phyloP scores from a whole-genome alignment of 2,797 vertebrate species.

The Coregonus sp. region DNA sequence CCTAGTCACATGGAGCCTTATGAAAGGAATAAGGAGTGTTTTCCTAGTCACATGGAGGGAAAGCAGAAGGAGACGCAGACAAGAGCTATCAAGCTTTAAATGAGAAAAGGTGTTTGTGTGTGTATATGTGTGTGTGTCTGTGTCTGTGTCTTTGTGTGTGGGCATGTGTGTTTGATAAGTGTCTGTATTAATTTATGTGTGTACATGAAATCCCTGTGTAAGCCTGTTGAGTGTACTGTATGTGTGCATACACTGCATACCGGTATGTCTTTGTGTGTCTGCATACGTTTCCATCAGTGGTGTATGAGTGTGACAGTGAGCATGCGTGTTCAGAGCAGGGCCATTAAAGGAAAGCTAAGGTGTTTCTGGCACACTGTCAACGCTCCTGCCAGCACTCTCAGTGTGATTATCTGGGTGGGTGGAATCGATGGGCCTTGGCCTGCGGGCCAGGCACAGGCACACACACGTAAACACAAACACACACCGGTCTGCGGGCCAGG shows the following conservation, averaged over 20 bases:
- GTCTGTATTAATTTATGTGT: not conserved
- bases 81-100: constrained; percentile 36
- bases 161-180: too few relatives aligned
- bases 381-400: constrained; percentile 60
- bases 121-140: constrained; percentile 18
- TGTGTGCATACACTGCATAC: not conserved
- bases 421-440: constrained; percentile 68
- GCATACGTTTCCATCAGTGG: constrained; percentile 27
- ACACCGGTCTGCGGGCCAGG: too few relatives aligned
- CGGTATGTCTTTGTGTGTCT: constrained; percentile 39
- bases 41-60: constrained; percentile 37
- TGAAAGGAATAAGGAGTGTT: constrained; percentile 33
- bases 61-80: constrained; percentile 32
- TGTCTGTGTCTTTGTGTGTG: not conserved
- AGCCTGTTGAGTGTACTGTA: constrained; percentile 5
- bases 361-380: constrained; percentile 53
- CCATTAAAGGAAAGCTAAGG: constrained; percentile 67
- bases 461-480: too few relatives aligned
- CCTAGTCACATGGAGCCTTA: too few relatives aligned
- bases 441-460: constrained; percentile 42
- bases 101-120: constrained; percentile 15
- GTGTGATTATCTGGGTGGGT: constrained; percentile 66
- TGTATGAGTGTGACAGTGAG: constrained; percentile 1
- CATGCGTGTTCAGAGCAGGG: constrained; percentile 37
- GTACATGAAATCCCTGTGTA: not conserved